Evolutionary conservation across 1,140 invertebrate genomes (phyloP), one percentile per base, ranked within the genome.

Genomic region (Oppia nitens): DNA sequence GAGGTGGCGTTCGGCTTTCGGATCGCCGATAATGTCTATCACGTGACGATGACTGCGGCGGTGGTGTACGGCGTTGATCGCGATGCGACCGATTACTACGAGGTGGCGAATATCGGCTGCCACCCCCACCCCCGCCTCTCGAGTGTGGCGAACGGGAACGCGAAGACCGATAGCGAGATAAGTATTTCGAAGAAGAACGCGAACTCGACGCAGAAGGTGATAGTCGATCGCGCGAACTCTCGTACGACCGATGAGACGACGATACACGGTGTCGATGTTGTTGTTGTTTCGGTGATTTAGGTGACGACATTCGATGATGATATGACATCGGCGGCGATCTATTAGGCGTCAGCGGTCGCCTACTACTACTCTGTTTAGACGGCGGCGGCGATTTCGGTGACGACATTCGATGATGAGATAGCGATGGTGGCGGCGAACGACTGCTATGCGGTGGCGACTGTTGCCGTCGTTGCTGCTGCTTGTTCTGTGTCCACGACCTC

Each of bases 401-500:
- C 6, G 32, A 40, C 17, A 6, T 40, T 40, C 32, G 49, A 28
- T 4, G 27, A 9, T n/a, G 6, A 51, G 6, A 51, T 6, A 9
- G 4, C n/a, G 49, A 24, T 4, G 49, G 23, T 51, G 6, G 6
- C 27, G 21, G 14, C 20, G 26, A 20, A 24, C 23, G 6, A 26
- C 25, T 27, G n/a, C 26, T 32, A 23, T 51, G n/a, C 25, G 24
- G 47, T 24, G 24, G 61, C 50, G 32, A 62, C n/a, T 14, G 49
- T n/a, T 4, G 14, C 6, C 21, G 21, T n/a, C 6, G 6, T 51
- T 14, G 49, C n/a, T 4, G 49, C 6, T 23, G n/a, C 6, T 9
- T 9, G 23, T 51, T 6, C n/a, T 51, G 21, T 28, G 14, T 9
- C 6, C 6, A 20, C 49, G 23, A 51, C 49, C n/a, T 47, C 14